These are phyloP conservation scores for Pseudolaguvia tuberculata DNA, from an alignment of 2,113 vertebrate genomes.

Conservation along the genomic window DNA sequence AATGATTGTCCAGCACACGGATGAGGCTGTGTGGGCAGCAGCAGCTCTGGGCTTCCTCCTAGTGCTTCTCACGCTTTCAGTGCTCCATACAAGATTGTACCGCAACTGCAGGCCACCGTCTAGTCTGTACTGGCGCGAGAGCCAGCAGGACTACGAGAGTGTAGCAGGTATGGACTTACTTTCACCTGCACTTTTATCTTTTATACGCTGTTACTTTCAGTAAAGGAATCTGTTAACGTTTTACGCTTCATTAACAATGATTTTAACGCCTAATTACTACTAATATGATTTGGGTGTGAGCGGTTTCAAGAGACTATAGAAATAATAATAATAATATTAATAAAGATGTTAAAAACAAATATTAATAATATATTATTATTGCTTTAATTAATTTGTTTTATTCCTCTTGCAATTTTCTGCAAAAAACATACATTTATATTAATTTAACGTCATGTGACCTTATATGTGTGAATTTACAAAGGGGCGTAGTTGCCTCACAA, in stretches of 20 bases:
- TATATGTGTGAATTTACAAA: too few species aligned
- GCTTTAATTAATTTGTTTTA: too few species aligned
- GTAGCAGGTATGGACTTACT: constrained; percentile 60
- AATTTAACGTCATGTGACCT: too few species aligned
- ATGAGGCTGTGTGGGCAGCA: constrained; percentile 83
- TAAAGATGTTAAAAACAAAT: too few species aligned
- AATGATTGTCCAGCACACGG: constrained; percentile 64
- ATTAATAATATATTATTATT: too few species aligned
- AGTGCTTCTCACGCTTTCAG: constrained; percentile 70
- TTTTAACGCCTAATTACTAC: too few species aligned
- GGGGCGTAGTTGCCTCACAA: too few species aligned
- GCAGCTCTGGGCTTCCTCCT: constrained; percentile 79
- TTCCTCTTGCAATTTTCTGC: too few species aligned
- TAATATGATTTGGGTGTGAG: too few species aligned
- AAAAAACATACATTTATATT: too few species aligned
- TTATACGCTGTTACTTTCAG: background rate
- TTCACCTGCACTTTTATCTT: background rate
- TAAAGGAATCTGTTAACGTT: background rate
- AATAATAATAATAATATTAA: too few species aligned
- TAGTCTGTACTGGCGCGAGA: constrained; percentile 79
- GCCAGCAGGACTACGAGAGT: constrained; percentile 64
- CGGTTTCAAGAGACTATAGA: too few species aligned
- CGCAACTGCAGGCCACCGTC: constrained; percentile 72
- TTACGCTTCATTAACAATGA: background rate
- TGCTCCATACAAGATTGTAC: constrained; percentile 74